A percentile compares a stretch with the other conserved stretches of the same genome.
Evolutionary conservation across 2,888 invertebrate genomes (phyloP).

Genomic region (Idaea straminata): DNA sequence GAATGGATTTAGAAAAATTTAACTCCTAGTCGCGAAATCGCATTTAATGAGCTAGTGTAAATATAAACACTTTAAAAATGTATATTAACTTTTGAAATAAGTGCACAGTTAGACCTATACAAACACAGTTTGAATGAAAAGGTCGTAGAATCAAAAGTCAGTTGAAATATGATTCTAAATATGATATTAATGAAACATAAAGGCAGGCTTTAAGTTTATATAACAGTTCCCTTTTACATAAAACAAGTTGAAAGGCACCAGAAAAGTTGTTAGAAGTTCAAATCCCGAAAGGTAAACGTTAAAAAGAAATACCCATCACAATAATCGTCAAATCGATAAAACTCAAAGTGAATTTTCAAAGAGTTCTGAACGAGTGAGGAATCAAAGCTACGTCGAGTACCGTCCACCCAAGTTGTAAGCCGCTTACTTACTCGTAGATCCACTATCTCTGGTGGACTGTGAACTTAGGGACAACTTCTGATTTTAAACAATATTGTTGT

Average conservation of each 20-base stretch:
- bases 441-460: constrained; percentile 37
- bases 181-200: no score
- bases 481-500: constrained; percentile 33
- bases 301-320: not conserved
- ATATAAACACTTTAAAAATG: no score
- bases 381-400: constrained; percentile 34
- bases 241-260: not conserved
- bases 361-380: constrained; percentile 27
- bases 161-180: no score
- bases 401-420: constrained; percentile 46
- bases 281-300: not conserved
- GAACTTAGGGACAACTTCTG: constrained; percentile 40
- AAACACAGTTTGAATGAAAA: no score
- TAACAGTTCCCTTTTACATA: not conserved
- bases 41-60: no score
- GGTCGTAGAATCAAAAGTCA: no score
- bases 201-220: no score
- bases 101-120: no score
- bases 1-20: no score
- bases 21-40: no score
- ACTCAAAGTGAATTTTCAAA: constrained; percentile 18
- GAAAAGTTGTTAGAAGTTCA: not conserved
- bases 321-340: constrained; percentile 12
- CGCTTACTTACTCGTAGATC: constrained; percentile 39
- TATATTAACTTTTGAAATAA: no score